Evolutionary conservation across 2,888 invertebrate genomes (phyloP).

Genomic region (Abrostola triplasia): DNA sequence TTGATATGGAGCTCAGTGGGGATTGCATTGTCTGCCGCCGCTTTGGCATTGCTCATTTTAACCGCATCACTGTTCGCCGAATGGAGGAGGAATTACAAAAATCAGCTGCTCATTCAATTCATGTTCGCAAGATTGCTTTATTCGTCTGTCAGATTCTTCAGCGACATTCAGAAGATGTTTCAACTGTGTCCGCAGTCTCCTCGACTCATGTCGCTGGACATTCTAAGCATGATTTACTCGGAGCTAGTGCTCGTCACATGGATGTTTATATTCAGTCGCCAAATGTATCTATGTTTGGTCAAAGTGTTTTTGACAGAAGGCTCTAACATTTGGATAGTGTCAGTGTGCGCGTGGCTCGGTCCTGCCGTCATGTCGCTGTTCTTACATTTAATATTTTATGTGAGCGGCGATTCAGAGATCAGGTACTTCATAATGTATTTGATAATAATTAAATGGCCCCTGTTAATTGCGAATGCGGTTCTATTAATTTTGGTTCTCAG

Average conservation of each 20-base stretch:
- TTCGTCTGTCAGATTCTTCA: conserved; percentile 66
- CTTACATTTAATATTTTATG: conserved; percentile 44
- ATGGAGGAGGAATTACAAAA: conserved; percentile 79
- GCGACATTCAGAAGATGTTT: conserved; percentile 63
- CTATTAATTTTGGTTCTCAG: conserved; percentile 68
- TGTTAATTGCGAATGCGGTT: conserved; percentile 70
- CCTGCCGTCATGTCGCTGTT: conserved; percentile 61
- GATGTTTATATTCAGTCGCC: conserved; percentile 79
- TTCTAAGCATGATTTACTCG: conserved; percentile 65
- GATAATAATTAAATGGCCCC: conserved; percentile 75
- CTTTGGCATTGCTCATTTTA: conserved; percentile 69
- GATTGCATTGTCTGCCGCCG: conserved; percentile 64
- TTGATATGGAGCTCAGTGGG: conserved; percentile 70
- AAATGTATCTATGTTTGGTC: conserved; percentile 76
- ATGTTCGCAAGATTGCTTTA: conserved; percentile 76
- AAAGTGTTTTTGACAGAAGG: conserved; percentile 67
- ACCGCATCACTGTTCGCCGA: conserved; percentile 74
- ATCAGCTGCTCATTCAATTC: conserved; percentile 78
- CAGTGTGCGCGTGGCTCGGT: conserved; percentile 68
- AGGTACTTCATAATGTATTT: conserved; percentile 62
- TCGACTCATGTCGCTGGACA: conserved; percentile 53
- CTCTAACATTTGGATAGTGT: conserved; percentile 64
- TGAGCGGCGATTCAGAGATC: conserved; percentile 41
- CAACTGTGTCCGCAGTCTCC: conserved; percentile 30
- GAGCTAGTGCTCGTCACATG: conserved; percentile 74